phyloP scores from a whole-genome alignment of 2,797 vertebrate genomes.

The Danionella dracula region DNA sequence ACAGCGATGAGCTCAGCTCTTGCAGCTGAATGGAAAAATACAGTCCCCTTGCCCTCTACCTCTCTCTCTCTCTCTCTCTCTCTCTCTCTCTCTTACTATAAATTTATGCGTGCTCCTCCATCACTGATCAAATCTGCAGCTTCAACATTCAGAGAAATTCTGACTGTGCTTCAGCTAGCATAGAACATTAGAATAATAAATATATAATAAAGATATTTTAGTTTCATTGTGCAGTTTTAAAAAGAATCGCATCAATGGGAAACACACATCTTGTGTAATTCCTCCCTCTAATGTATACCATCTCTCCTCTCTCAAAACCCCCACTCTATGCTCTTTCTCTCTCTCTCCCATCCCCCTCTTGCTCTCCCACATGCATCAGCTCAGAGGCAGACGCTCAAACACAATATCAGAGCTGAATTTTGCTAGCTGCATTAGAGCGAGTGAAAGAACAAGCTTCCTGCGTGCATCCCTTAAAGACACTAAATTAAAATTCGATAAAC shows the following conservation, averaged over 20 bases:
- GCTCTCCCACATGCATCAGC: conserved; percentile 2
- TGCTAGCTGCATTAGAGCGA: background rate
- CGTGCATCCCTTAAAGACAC: too few relatives aligned
- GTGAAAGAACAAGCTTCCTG: too few relatives aligned
- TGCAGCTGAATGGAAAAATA: conserved; percentile 72
- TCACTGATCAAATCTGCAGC: too few relatives aligned
- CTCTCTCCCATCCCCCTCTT: background rate
- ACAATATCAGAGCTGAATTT: background rate
- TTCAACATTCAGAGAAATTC: too few relatives aligned
- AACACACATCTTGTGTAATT: conserved; percentile 37
- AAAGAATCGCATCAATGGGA: too few relatives aligned
- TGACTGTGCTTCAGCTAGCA: too few relatives aligned
- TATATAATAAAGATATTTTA: too few relatives aligned
- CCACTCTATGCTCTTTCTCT: conserved; percentile 31
- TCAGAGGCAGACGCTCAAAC: conserved; percentile 1
- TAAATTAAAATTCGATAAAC: too few relatives aligned
- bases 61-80: background rate
- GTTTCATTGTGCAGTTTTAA: too few relatives aligned
- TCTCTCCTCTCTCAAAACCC: conserved; percentile 45
- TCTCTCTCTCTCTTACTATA: conserved; percentile 37
- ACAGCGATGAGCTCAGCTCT: conserved; percentile 53
- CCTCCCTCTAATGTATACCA: conserved; percentile 45
- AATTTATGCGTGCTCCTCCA: too few relatives aligned
- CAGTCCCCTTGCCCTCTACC: conserved; percentile 63
- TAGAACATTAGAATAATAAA: too few relatives aligned